Percentiles rank a stretch among this genome's conserved stretches.
phyloP scores from a whole-genome alignment of 1,140 invertebrate species.

The Pogonognathellus flavescens region DNA sequence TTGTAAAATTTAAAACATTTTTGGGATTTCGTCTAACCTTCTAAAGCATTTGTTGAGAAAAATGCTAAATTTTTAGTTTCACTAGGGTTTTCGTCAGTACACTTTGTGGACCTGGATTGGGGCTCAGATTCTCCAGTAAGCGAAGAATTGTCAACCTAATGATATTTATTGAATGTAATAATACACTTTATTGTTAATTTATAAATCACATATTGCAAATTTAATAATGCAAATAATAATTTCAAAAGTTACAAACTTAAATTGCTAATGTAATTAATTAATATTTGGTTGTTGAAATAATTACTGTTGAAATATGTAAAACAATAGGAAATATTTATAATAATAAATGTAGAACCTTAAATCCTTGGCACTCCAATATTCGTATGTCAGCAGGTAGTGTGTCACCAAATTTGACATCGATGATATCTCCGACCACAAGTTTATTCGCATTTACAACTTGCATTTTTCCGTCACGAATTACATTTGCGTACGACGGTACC shows the following conservation, averaged over 20 bases:
- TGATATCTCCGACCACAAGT: constrained; percentile 87
- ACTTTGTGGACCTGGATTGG: constrained; percentile 65
- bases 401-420: constrained; percentile 74
- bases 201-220: too few species aligned
- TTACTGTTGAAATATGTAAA: too few species aligned
- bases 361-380: constrained; percentile 71
- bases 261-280: too few species aligned
- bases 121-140: constrained; percentile 66
- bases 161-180: too few species aligned
- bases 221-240: too few species aligned
- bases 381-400: constrained; percentile 76
- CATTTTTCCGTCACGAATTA: constrained; percentile 78
- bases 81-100: constrained; percentile 71
- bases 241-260: too few species aligned
- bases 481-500: constrained; percentile 79
- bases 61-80: constrained; percentile 72
- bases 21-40: constrained; percentile 61
- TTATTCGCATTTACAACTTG: constrained; percentile 77
- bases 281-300: too few species aligned
- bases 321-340: too few species aligned
- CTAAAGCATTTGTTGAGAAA: constrained; percentile 72
- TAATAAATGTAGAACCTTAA: constrained; percentile 62
- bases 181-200: too few species aligned
- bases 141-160: constrained; percentile 71
- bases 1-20: neutral